A percentile compares a stretch with the other conserved stretches of the same genome.
Conservation (phyloP, 2,113 vertebrate species). For the Galeopterus variegatus region DNA sequence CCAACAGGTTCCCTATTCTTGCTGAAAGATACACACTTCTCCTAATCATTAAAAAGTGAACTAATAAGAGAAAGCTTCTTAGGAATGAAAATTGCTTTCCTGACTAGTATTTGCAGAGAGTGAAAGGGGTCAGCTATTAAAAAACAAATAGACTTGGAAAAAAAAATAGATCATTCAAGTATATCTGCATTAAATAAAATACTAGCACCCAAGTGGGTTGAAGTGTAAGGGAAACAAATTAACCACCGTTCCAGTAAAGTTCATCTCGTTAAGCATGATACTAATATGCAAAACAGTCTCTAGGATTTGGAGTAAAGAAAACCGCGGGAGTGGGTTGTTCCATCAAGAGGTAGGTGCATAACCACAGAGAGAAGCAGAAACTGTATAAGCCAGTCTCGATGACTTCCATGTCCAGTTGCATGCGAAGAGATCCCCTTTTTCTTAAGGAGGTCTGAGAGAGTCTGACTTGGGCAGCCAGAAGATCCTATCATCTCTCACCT, state of each 20-base stretch:
- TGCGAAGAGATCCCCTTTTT: neutral
- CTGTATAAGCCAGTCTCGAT: neutral
- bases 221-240: neutral
- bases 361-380: neutral
- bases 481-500: neutral
- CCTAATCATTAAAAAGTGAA: constrained; percentile 25
- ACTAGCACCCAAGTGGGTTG: neutral
- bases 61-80: neutral
- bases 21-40: neutral
- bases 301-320: neutral
- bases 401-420: neutral
- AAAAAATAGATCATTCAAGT: neutral
- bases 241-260: neutral
- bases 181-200: neutral
- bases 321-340: neutral
- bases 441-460: neutral
- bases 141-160: neutral
- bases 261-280: neutral
- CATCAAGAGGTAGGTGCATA: neutral
- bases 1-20: neutral
- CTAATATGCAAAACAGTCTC: neutral
- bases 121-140: neutral
- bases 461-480: neutral
- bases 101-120: neutral
- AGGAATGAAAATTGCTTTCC: neutral